Base-by-base conservation (phyloP, 1,140 invertebrate genomes). In the Wiebesia pumilae region DNA sequence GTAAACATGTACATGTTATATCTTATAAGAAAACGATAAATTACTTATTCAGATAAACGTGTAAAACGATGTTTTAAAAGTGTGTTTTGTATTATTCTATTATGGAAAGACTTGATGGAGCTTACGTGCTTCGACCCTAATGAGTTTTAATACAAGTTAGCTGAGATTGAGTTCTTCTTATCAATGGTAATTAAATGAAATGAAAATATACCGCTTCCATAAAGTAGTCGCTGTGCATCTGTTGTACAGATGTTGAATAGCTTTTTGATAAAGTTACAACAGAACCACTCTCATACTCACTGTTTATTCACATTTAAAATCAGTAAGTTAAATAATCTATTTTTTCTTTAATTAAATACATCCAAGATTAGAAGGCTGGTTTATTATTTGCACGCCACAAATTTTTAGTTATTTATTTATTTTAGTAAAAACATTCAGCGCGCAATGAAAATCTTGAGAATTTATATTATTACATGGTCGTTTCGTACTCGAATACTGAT, bases 61-160 rank as follows among this genome's bases (percentile, higher is more conserved):
- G 27, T 80, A 62, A 71, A 75, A 81, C 62, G 24, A 16, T 65
- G 77, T 65, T 14, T 80, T 69, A 79, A 79, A 77, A 58, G 51
- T 73, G n/a, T n/a, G 35, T 67, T 43, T 67, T 35, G 16, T 47
- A 79, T 67, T 85, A 81, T 73, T 71, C 16, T 75, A 67, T 65
- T 65, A 77, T 86, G 79, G 84, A 86, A 86, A 81, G 84, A 86
- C 79, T 86, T 35, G 21, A 86, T 81, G 65, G 21, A 58, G 24
- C n/a, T 69, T 67, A 79, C 62, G 75, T 81, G 79, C 54, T 58
- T 80, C 30, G 69, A 81, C 35, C 51, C 35, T 67, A 51, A 73
- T 54, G 16, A 69, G 9, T 24, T 79, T 35, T 69, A 67, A 84
- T 69, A 21, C 2, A 73, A 84, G 2, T 82, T 78, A 67, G 51